phyloP scores from a whole-genome alignment of 2,113 vertebrate species.

The Aptenodytes patagonicus region DNA sequence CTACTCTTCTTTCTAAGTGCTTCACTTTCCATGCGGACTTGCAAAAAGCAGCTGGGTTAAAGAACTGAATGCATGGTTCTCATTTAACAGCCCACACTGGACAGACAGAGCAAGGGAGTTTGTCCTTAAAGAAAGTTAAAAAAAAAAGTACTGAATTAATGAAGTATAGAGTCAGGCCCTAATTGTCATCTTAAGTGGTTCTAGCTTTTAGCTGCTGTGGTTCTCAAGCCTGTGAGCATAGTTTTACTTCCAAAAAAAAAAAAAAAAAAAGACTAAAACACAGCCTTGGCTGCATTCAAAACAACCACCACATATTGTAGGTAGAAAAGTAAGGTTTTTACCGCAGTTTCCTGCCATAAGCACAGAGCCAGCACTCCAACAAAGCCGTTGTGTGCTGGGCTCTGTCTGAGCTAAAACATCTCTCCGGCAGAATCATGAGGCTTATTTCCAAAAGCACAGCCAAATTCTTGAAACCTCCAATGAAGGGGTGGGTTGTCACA shows the following conservation, averaged over 20 bases:
- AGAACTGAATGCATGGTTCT: neutral
- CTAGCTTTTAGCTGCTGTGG: neutral
- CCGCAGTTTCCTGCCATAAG: neutral
- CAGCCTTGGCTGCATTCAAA: neutral
- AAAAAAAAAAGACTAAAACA: neutral
- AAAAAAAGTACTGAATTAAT: neutral
- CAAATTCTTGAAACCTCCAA: neutral
- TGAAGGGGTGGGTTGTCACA: conserved; percentile 9
- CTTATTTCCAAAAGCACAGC: neutral
- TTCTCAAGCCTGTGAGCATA: neutral
- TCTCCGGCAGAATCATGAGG: neutral
- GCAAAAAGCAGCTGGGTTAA: neutral
- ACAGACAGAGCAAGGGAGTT: neutral
- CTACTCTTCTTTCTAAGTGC: neutral
- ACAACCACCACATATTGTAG: neutral
- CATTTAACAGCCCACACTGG: neutral
- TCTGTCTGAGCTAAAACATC: neutral
- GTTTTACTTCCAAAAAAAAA: neutral
- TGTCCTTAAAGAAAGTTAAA: neutral
- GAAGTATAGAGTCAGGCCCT: neutral
- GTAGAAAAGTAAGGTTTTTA: neutral
- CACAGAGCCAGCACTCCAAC: neutral
- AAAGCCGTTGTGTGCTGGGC: neutral
- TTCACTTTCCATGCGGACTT: neutral
- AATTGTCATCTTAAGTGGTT: neutral